Evolutionary conservation across 2,888 invertebrate species (phyloP), one percentile per base, ranked within the genome.

Genomic region (Zygaena filipendulae): DNA sequence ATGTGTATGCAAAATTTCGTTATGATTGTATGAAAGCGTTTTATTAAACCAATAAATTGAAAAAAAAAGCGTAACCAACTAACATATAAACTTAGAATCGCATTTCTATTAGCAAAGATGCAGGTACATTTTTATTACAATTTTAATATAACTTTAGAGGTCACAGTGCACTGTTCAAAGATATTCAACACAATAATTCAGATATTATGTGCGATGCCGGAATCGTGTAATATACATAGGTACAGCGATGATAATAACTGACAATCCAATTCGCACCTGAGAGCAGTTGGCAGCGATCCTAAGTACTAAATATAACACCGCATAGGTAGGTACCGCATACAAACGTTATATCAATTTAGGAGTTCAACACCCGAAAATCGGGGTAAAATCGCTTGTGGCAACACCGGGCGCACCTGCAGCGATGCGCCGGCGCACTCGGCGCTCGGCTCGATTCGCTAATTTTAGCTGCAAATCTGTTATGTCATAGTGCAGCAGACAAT

Each of bases 361-460:
- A 34, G 49, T 44, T 49, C 43, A 47, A 39, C 42, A 43, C 49
- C 50, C 46, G 22, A 51, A 51, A 48, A 40, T 42, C 43, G 35
- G 52, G 60, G 50, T 53, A 45, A 39, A 49, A 55, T 56, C 40
- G 45, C 41, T 30, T 39, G 40, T 46, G 56, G 68, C 64, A 68
- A 62, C 64, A 62, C 56, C 18, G 38, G n/a, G 29, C 49, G 52
- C 69, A 75, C 71, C 74, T 75, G 74, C 70, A 62, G 33, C 51
- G 68, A 68, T 68, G 70, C 70, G 69, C 63, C 36, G 35, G 61
- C 62, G 62, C 62, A 56, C 47, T n/a, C n/a, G n/a, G 43, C 51
- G 37, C n/a, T n/a, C 45, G 44, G 41, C 53, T 46, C 55, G 47
- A 59, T 62, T 52, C 57, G 59, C 53, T 74, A 75, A 71, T 59